Evolutionary conservation across 2,888 invertebrate genomes (phyloP).

Genomic region (Amphipyra berbera): DNA sequence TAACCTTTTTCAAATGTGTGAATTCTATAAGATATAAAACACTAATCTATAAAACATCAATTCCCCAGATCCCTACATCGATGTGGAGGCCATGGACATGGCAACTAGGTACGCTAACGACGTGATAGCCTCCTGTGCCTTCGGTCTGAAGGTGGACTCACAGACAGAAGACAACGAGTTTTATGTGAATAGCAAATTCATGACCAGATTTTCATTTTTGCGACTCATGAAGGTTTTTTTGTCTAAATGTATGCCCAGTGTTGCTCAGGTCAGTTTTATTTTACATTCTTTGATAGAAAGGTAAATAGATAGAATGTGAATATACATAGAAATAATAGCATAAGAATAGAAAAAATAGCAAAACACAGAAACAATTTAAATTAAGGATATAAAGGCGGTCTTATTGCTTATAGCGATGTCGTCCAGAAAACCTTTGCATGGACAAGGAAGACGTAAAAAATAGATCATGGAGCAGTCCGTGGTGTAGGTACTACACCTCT

Average conservation of each 20-base stretch:
- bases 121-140: slow-evolving; percentile 87
- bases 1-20: neutral
- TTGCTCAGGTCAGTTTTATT: slow-evolving; percentile 26
- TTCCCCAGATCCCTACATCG: slow-evolving; percentile 61
- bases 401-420: too few species aligned
- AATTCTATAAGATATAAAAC: neutral
- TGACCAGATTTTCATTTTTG: neutral
- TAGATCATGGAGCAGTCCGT: too few species aligned
- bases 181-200: slow-evolving; percentile 63
- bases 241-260: slow-evolving; percentile 12
- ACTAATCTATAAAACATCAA: neutral
- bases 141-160: slow-evolving; percentile 88
- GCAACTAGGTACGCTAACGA: slow-evolving; percentile 85
- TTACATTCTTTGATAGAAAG: too few species aligned
- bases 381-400: too few species aligned
- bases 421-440: too few species aligned
- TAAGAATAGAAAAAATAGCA: too few species aligned
- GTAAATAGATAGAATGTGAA: too few species aligned
- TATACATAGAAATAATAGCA: too few species aligned
- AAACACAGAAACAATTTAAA: too few species aligned
- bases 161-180: slow-evolving; percentile 88
- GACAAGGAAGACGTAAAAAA: too few species aligned
- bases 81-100: slow-evolving; percentile 81
- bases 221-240: slow-evolving; percentile 29
- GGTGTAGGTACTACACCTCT: too few species aligned